Evolutionary conservation across 2,113 vertebrate species (phyloP), one percentile per base, ranked within the genome.

Genomic region (Bubo scandiacus): DNA sequence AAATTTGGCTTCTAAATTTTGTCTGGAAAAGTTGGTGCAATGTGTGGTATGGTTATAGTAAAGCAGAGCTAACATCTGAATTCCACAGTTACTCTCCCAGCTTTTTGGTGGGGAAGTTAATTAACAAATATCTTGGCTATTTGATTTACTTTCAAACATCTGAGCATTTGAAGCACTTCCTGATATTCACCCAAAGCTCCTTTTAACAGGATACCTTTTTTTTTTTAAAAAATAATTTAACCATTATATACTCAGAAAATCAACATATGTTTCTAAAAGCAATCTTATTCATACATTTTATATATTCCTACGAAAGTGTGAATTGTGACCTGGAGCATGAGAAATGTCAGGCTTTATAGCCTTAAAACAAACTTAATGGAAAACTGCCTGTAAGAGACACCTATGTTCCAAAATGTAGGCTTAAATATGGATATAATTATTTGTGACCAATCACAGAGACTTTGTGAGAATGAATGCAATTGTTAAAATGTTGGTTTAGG

Each of bases 341-440:
- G 54, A 94, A 95, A 87, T 47, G 23, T 65, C 63, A 78, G 22
- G 38, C 30, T 91, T 68, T 77, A 67, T 36, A 79, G 40, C 21
- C 51, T 96, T 87, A 47, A 87, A 91, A 74, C 15, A 77, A 92
- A 83, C 43, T 62, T 91, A 71, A 89, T 58, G 43, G 43, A 87
- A 94, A 96, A 78, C 36, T 87, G 77, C 40, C 70, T 58, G 30
- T 65, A 88, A 77, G 57, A 81, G 61, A 63, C 43, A 91, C 23
- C 68, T 79, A 12, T 79, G 40, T 36, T 89, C 22, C 67, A 78
- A 91, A 94, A 66, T 3, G 11, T 32, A 82, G 26, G n/a, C 47
- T 66, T 72, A 94, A 95, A 96, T 93, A 81, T 52, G 49, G 58
- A 74, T 83, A 57, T 63, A 88, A 94, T 94, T 90, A 92, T 62